Evolutionary conservation across 2,113 vertebrate species (phyloP).

Genomic region (Nematolebias whitei): DNA sequence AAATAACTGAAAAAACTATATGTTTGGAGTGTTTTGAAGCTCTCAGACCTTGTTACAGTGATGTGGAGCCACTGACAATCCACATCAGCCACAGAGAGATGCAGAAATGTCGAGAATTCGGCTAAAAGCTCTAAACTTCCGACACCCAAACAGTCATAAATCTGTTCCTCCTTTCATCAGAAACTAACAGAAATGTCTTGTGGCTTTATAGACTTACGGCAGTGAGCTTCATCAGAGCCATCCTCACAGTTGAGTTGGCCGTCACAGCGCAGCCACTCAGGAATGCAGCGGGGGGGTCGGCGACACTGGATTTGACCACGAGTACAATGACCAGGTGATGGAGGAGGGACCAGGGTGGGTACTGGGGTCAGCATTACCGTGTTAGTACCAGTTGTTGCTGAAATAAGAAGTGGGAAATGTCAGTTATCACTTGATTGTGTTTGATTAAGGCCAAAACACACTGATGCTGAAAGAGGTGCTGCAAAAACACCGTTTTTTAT

Average conservation of each 20-base stretch:
- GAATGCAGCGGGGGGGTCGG: conserved; percentile 86
- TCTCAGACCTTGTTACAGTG: too few species aligned
- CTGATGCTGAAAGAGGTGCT: background rate
- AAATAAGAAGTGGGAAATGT: background rate
- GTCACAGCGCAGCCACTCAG: conserved; percentile 92
- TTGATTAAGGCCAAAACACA: background rate
- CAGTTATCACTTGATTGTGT: background rate
- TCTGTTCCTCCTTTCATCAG: too few species aligned
- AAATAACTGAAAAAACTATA: too few species aligned
- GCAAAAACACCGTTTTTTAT: too few species aligned
- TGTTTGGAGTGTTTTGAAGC: too few species aligned
- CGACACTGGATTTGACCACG: conserved; percentile 88
- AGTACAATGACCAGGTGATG: conserved; percentile 77
- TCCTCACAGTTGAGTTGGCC: conserved; percentile 88
- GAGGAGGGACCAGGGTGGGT: conserved; percentile 51
- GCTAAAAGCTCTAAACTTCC: too few species aligned
- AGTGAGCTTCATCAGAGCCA: conserved; percentile 86
- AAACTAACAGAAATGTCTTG: too few species aligned
- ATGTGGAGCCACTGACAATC: too few species aligned
- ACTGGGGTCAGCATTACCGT: conserved; percentile 62
- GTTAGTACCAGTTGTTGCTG: conserved; percentile 64
- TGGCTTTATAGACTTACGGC: conserved; percentile 83
- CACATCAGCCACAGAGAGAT: too few species aligned
- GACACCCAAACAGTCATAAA: too few species aligned
- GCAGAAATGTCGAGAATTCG: too few species aligned